phyloP scores from a whole-genome alignment of 2,888 invertebrate genomes.

The Muschampia plurimacula region DNA sequence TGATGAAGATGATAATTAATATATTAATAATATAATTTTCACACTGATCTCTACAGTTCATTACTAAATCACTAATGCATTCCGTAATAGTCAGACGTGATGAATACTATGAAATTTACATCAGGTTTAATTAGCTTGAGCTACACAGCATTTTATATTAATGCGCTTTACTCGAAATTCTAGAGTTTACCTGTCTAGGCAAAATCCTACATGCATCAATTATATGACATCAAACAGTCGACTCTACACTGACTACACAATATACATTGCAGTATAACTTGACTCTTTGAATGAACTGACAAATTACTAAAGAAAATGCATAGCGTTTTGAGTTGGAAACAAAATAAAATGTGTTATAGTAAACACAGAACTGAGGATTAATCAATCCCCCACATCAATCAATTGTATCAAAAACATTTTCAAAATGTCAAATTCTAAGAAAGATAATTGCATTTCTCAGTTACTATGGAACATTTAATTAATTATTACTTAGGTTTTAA shows the following conservation, averaged over 20 bases:
- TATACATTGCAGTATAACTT: not conserved
- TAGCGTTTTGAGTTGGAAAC: not conserved
- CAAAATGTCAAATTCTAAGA: too few relatives aligned
- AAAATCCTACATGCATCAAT: conserved; percentile 23
- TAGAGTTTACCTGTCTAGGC: not conserved
- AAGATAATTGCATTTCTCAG: too few relatives aligned
- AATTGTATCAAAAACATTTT: too few relatives aligned
- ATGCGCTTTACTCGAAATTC: conserved; percentile 12
- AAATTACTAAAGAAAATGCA: not conserved
- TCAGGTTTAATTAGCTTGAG: conserved; percentile 17
- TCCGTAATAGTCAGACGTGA: not conserved
- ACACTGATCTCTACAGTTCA: not conserved
- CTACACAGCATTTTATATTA: conserved; percentile 13
- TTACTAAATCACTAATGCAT: not conserved
- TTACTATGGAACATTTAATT: too few relatives aligned
- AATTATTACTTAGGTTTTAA: too few relatives aligned
- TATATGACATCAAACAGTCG: not conserved
- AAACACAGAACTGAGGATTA: too few relatives aligned
- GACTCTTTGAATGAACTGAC: not conserved
- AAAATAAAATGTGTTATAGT: too few relatives aligned
- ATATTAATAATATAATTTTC: not conserved
- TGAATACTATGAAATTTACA: conserved; percentile 7
- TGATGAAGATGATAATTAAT: too few relatives aligned
- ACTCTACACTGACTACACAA: not conserved
- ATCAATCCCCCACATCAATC: too few relatives aligned